Percentiles rank a stretch among this genome's conserved stretches.
These are phyloP conservation scores for Triplophysa yarkandensis DNA, from an alignment of 2,797 vertebrate genomes.

Conservation along the genomic window DNA sequence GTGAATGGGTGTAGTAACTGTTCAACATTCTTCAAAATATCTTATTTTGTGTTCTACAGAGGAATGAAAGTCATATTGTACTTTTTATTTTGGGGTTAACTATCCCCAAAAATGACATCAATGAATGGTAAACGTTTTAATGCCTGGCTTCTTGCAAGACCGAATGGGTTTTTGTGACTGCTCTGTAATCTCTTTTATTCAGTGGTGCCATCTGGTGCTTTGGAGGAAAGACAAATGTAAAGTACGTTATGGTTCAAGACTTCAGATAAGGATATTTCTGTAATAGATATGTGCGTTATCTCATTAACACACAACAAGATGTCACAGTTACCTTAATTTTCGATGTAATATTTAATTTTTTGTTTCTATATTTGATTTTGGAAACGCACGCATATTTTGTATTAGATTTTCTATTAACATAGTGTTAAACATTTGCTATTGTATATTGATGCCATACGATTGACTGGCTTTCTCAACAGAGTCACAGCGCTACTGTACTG, in stretches of 20 bases:
- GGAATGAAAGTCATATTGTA: too few species aligned
- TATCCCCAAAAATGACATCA: neutral
- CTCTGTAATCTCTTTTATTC: too few species aligned
- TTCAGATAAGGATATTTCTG: neutral
- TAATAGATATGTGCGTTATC: neutral
- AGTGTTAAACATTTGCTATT: constrained; percentile 7
- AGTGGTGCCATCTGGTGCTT: too few species aligned
- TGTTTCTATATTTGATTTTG: neutral
- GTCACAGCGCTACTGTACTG: constrained; percentile 88
- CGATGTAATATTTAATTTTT: neutral
- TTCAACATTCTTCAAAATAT: too few species aligned
- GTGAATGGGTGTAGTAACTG: too few species aligned
- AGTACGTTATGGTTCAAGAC: too few species aligned
- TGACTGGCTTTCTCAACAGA: constrained; percentile 69
- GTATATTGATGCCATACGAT: neutral
- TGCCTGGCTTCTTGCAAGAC: neutral
- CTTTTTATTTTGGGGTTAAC: too few species aligned
- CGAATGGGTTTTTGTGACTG: too few species aligned
- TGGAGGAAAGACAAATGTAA: too few species aligned
- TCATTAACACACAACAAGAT: neutral
- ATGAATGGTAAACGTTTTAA: neutral
- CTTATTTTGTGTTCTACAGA: too few species aligned
- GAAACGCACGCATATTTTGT: neutral
- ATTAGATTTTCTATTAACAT: constrained; percentile 9
- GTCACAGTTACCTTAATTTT: neutral